Base-by-base conservation (phyloP, 2,888 invertebrate genomes). In the Dorcus parallelipipedus region DNA sequence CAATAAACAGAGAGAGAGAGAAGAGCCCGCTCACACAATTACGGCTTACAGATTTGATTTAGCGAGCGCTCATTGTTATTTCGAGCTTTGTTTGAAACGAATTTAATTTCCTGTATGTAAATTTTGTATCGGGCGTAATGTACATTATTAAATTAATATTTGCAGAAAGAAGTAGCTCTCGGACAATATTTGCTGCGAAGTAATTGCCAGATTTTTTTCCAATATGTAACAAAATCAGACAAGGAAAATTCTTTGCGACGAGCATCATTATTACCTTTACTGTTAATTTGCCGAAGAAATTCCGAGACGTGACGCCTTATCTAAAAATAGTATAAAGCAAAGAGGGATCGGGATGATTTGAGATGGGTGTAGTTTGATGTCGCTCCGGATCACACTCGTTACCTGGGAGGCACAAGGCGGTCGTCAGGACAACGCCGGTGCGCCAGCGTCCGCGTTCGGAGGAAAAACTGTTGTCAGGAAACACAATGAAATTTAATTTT, bases 401-500 rank as follows among this genome's bases (percentile, higher is more conserved):
- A 61, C 60, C 56, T 61, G 56, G 61, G 59, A 59, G 52, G 58
- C 56, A 50, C 52, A 47, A 58, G 59, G 50, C 56, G 56, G 61
- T 61, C 54, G 50, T 54, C 63, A 61, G 56, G 61, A 61, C 63
- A 61, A 63, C 63, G 52, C 56, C 53, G 38, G 50, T 56, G 56
- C 38, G 23, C 50, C 38, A 49, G 26, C 23, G 47, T 17, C 10
- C 42, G 17, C 14, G 42, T 17, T 14, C 20, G 48, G 20, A 48
- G 20, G 42, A 48, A 48, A 26, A 48, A 52, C 52, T 54, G 59
- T 58, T 57, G 57, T 52, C 52, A 52, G 47, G 54, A 57, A 42
- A 55, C 49, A 60, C 62, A 60, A 62, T 60, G 52, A 53, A 62
- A 60, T 62, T 58, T 58, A 62, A 62, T 62, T 62, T 62, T 58